Evolutionary conservation across 2,797 vertebrate genomes (phyloP), one percentile per base, ranked within the genome.

Genomic region (Propithecus deckenii): DNA sequence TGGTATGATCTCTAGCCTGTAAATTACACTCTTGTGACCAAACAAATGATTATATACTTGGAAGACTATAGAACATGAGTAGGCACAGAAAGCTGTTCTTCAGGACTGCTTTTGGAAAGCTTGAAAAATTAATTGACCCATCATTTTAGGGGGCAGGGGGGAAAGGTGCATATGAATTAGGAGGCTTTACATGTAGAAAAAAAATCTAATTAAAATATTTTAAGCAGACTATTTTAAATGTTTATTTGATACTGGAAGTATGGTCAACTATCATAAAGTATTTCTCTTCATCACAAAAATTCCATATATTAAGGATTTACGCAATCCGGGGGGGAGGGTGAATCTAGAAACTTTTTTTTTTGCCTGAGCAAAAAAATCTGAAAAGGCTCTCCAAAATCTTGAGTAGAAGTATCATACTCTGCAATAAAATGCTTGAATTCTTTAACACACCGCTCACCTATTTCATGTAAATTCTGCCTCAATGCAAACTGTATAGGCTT

Each of bases 371-470:
- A 98, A 15, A 35, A 95, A 89, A 90, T 97, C 95, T 98, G 98
- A 97, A 98, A 98, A 89, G 98, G 18, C 59, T 99, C 98, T 92
- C 98, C 98, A 23, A 98, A 98, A 43, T 98, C 99, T 96, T 98
- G 99, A 96, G 98, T 97, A 96, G 98, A 98, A 71, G 99, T 98
- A 35, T 99, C 99, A 7, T 99, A 99, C 91, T 99, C 99, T 69
- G 99, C 98, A 97, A 99, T 99, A 97, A 99, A 99, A 93, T 98
- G 98, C 95, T 98, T 99, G 13, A 99, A 99, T 97, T 99, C 99
- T 87, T 99, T 99, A 30, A 99, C 99, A 98, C 99, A 99, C n/a
- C 98, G 98, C 90, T 99, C 99, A 76, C 99, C 99, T 93, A 99
- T 99, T 98, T 99, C 99, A 22, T 98, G 97, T 96, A 99, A 99